A percentile compares a stretch with the other conserved stretches of the same genome.
phyloP scores from a whole-genome alignment of 2,888 invertebrate genomes.

The Lycocerus yunnanus region DNA sequence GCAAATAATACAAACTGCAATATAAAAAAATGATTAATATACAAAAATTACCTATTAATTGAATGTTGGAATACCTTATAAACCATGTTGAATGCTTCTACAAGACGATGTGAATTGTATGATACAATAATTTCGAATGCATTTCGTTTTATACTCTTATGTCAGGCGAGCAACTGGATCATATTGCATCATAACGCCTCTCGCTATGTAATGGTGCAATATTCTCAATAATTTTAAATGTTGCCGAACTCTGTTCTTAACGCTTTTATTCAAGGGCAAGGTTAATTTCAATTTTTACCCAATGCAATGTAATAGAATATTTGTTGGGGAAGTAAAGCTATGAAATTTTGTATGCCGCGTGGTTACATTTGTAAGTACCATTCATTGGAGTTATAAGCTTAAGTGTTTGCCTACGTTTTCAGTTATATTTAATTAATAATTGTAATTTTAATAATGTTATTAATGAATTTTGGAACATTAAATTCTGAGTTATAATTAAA shows the following conservation, averaged over 20 bases:
- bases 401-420: not conserved
- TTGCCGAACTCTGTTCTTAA: not conserved
- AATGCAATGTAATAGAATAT: not conserved
- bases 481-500: not conserved
- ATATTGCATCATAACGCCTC: not conserved
- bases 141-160: slow-evolving; percentile 9
- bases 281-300: not conserved
- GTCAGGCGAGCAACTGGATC: not conserved
- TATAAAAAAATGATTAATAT: slow-evolving; percentile 32
- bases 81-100: slow-evolving; percentile 18
- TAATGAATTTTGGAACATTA: not conserved
- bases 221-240: not conserved
- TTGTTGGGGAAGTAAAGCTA: not conserved
- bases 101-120: slow-evolving; percentile 4
- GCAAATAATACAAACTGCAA: slow-evolving; percentile 31
- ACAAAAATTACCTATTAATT: slow-evolving; percentile 11
- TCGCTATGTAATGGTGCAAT: not conserved
- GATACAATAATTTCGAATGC: not conserved
- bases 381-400: not conserved
- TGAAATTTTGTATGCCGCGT: too few species aligned
- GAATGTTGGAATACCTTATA: slow-evolving; percentile 15
- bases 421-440: not conserved
- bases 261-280: not conserved
- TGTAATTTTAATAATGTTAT: not conserved
- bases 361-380: not conserved